These are phyloP conservation scores for Lasioglossum vierecki DNA, from an alignment of 2,888 invertebrate genomes.

Conservation along the genomic window DNA sequence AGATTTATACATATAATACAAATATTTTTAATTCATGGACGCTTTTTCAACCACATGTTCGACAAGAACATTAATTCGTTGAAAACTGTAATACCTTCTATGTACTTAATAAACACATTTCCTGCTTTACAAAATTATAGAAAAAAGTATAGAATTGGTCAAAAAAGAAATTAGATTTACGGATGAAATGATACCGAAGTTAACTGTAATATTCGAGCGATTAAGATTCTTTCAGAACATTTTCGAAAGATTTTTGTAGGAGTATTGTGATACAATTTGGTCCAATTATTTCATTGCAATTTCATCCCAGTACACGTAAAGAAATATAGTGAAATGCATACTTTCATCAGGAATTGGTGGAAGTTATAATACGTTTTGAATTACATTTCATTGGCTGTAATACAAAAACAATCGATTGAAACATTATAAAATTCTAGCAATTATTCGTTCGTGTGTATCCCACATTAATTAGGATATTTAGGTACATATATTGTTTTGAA, in stretches of 20 bases:
- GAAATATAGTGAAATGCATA: slow-evolving; percentile 30
- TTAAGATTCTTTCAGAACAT: slow-evolving; percentile 23
- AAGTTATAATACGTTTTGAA: slow-evolving; percentile 23
- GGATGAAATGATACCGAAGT: slow-evolving; percentile 6
- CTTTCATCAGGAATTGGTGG: slow-evolving; percentile 27
- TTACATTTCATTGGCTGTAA: slow-evolving; percentile 38
- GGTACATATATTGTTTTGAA: slow-evolving; percentile 49
- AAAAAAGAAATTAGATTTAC: slow-evolving; percentile 15
- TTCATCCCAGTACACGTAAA: slow-evolving; percentile 42
- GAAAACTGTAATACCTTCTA: slow-evolving; percentile 32
- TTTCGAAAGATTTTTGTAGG: slow-evolving; percentile 37
- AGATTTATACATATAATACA: slow-evolving; percentile 47
- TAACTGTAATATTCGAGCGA: slow-evolving; percentile 33
- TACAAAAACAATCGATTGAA: slow-evolving; percentile 44
- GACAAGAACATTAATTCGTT: slow-evolving; percentile 28
- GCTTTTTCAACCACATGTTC: slow-evolving; percentile 32
- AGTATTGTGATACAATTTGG: slow-evolving; percentile 57
- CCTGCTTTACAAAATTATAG: slow-evolving; percentile 21
- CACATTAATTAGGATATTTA: slow-evolving; percentile 32
- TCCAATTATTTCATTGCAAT: slow-evolving; percentile 51
- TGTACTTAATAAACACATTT: slow-evolving; percentile 66
- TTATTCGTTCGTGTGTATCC: slow-evolving; percentile 33
- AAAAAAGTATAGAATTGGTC: slow-evolving; percentile 9
- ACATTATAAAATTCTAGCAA: slow-evolving; percentile 35
- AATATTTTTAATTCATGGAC: slow-evolving; percentile 49